A percentile compares a stretch with the other conserved stretches of the same genome.
Evolutionary conservation across 2,888 invertebrate genomes (phyloP).

Genomic region (Hesperia comma): DNA sequence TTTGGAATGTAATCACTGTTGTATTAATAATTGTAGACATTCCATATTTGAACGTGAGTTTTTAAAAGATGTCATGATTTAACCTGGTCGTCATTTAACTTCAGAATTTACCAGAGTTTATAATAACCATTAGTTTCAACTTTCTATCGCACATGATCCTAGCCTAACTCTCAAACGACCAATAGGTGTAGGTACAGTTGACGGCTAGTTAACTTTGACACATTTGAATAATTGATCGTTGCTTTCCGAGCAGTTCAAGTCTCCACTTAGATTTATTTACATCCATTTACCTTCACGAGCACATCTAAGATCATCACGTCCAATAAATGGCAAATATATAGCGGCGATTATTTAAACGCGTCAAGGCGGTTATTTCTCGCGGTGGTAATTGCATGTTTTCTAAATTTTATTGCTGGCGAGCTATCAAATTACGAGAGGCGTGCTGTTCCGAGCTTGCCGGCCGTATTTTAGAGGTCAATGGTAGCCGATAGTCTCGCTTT

Average conservation of each 20-base stretch:
- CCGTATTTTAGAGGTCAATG: conserved; percentile 63
- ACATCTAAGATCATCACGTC: conserved; percentile 39
- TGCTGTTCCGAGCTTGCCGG: conserved; percentile 27
- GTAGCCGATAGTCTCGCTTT: conserved; percentile 58
- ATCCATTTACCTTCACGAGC: conserved; percentile 9
- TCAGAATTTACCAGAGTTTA: too few relatives aligned
- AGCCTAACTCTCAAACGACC: background rate
- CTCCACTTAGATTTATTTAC: conserved; percentile 1
- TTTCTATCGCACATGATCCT: background rate
- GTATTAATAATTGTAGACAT: too few relatives aligned
- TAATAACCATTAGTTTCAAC: background rate
- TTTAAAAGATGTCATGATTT: background rate
- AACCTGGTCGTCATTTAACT: too few relatives aligned
- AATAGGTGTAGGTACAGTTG: conserved; percentile 3
- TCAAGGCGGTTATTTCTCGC: conserved; percentile 37
- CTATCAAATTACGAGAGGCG: conserved; percentile 37
- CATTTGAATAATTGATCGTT: conserved; percentile 3
- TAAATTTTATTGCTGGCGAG: conserved; percentile 33
- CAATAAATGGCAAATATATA: conserved; percentile 36
- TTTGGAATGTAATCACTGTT: too few relatives aligned
- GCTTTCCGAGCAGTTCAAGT: background rate
- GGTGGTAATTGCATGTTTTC: conserved; percentile 29
- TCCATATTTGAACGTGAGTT: too few relatives aligned
- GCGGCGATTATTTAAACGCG: conserved; percentile 39
- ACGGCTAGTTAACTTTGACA: background rate